Evolutionary conservation across 2,888 invertebrate species (phyloP), one percentile per base, ranked within the genome.

Genomic region (Lamellibrachia satsuma): DNA sequence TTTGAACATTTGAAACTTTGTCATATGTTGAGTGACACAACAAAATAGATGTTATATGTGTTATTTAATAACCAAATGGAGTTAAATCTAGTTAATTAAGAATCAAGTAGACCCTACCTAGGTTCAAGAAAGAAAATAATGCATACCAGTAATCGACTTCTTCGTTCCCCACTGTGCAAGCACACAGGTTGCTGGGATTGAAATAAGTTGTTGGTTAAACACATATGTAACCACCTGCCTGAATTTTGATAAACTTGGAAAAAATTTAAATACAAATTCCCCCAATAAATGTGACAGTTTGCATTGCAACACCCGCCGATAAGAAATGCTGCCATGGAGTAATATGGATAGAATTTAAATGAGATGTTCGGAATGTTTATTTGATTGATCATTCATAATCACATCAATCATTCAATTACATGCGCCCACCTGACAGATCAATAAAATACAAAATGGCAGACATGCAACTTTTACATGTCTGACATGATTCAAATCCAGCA

Each of bases 351-450:
- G 22, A 75, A 75, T 75, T 75, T 75, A 75, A 75, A 75, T n/a
- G 75, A 75, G 75, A 75, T 2, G 22, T 75, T 75, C n/a, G 39
- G n/a, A 75, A 75, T 75, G 15, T 75, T 22, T 75, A 39, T 75
- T 75, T 75, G 22, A 75, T 75, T 75, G 75, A 75, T 75, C 22
- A 75, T 75, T 75, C 75, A 15, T 6, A 4, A n/a, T 75, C 75
- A 75, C 75, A 75, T 75, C 75, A 22, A 75, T 75, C 75, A 75
- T 75, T 75, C n/a, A n/a, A 75, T 75, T 75, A 75, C 75, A 15
- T 75, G 4, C 22, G 22, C 75, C 75, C 75, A 22, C 75, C 75
- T 22, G 75, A 75, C 75, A 75, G 75, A 75, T 75, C 75, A 75
- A 75, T 75, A 75, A 75, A 39, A 39, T 1, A 39, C 39, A 39